Evolutionary conservation across 1,140 invertebrate species (phyloP).

Genomic region (Ctenoplectra terminalis): DNA sequence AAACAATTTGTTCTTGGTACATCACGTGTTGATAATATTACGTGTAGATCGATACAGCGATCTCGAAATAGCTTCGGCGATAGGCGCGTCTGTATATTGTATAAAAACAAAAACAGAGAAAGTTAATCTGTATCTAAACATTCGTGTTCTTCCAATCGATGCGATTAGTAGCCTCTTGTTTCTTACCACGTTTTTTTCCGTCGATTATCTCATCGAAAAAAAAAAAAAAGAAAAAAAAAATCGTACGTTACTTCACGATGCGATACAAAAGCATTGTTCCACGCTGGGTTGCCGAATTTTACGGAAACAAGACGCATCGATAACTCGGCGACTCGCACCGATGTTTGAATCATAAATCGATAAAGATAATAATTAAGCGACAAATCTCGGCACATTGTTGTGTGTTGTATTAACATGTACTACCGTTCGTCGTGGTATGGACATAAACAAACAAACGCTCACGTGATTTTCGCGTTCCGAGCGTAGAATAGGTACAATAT

Average conservation of each 20-base stretch:
- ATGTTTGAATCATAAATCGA: not conserved
- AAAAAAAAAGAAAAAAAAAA: too few species aligned
- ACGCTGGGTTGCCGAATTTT: not conserved
- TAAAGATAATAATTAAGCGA: not conserved
- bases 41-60: slow-evolving; percentile 34
- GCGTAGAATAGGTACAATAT: not conserved
- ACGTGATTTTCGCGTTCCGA: not conserved
- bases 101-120: slow-evolving; percentile 55
- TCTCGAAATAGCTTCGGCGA: slow-evolving; percentile 54
- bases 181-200: too few species aligned
- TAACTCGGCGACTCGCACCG: not conserved
- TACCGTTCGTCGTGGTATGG: not conserved
- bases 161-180: not conserved
- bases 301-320: not conserved
- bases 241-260: not conserved
- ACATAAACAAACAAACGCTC: slow-evolving; percentile 10
- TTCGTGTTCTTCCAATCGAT: not conserved
- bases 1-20: slow-evolving; percentile 35
- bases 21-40: slow-evolving; percentile 58
- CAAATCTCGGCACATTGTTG: not conserved
- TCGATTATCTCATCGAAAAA: not conserved
- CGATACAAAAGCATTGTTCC: not conserved
- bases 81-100: not conserved
- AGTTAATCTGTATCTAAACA: not conserved
- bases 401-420: not conserved